Conservation (phyloP, 2,113 vertebrate genomes). For the Notiomystis cincta region DNA sequence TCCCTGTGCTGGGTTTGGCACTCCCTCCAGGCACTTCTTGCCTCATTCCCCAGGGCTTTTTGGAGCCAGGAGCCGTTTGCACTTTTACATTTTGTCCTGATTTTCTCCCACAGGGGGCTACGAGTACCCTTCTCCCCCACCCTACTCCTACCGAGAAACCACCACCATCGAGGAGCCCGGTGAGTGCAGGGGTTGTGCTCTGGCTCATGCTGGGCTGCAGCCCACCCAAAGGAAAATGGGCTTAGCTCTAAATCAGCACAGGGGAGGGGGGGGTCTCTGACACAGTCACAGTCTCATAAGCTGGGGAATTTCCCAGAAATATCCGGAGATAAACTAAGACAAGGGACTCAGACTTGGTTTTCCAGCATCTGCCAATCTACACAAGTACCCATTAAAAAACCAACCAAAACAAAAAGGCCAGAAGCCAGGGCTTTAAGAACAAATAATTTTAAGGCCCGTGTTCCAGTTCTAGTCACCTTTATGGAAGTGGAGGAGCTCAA, state of each 20-base stretch:
- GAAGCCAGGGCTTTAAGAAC: background rate
- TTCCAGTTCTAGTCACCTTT: background rate
- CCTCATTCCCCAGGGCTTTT: accelerated
- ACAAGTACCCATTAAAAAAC: background rate
- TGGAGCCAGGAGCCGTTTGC: background rate
- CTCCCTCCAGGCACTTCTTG: background rate
- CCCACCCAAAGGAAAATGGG: background rate
- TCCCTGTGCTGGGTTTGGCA: background rate
- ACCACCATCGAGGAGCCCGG: background rate
- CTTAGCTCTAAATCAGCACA: background rate
- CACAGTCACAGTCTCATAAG: background rate
- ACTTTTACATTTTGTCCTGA: background rate
- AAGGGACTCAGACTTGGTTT: background rate
- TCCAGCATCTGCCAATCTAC: background rate
- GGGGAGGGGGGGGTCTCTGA: background rate
- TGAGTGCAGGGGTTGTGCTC: background rate
- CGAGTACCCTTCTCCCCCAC: constrained; percentile 47
- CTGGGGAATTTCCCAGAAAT: background rate
- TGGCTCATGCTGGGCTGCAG: accelerated
- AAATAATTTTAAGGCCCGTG: background rate
- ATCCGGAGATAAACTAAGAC: background rate
- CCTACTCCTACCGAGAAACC: constrained; percentile 25
- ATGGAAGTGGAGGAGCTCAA: background rate
- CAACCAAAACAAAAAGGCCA: background rate
- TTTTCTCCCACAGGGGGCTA: background rate